Conservation (phyloP, 2,113 vertebrate species). For the Peromyscus leucopus region DNA sequence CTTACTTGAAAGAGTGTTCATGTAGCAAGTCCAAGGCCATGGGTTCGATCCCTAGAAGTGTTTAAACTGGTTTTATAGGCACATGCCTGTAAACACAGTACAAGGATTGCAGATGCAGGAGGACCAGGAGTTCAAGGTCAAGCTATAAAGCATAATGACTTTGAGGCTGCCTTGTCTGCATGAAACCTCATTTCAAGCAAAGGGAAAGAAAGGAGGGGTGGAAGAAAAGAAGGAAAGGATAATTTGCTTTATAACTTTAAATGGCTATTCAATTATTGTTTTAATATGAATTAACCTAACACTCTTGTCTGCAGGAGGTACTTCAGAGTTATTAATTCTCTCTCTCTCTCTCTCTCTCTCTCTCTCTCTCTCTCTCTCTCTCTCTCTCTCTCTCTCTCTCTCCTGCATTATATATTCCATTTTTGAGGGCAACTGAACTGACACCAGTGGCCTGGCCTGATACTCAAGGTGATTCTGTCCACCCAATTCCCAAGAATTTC, state of each 20-base stretch:
- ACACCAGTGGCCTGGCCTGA: neutral
- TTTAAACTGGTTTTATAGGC: neutral
- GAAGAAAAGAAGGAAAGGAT: neutral
- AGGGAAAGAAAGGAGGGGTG: neutral
- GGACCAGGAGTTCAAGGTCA: neutral
- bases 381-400: neutral
- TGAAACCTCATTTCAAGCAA: neutral
- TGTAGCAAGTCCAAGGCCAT: too few species aligned
- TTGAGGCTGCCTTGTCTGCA: neutral
- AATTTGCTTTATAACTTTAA: neutral
- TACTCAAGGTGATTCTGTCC: neutral
- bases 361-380: too few species aligned
- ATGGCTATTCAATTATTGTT: neutral
- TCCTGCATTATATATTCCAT: neutral
- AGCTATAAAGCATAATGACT: too few species aligned
- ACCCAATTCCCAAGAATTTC: neutral
- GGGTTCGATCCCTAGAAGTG: neutral
- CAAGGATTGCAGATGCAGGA: neutral
- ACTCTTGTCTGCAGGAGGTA: neutral
- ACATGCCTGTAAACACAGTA: neutral
- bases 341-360: neutral
- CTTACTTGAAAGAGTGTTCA: neutral
- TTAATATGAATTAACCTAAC: conserved; percentile 74
- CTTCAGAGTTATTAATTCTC: neutral
- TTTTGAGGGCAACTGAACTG: neutral